These are phyloP conservation scores for Buceros bicornis DNA, from an alignment of 2,797 vertebrate species.

Conservation along the genomic window DNA sequence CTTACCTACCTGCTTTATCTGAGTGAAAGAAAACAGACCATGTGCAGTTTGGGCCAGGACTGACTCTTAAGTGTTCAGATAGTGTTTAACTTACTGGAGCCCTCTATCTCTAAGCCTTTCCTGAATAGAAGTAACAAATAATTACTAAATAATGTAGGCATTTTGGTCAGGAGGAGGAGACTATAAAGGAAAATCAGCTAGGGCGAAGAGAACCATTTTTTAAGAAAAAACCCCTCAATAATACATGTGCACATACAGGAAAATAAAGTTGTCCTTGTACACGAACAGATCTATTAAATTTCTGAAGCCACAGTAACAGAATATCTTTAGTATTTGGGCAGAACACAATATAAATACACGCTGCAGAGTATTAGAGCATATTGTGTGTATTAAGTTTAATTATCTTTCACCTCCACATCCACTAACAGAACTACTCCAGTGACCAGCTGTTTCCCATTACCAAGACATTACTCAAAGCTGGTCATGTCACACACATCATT, in stretches of 20 bases:
- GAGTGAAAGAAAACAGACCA: conserved; percentile 30
- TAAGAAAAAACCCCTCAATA: background rate
- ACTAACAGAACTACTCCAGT: background rate
- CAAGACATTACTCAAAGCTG: conserved; percentile 19
- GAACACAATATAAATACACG: background rate
- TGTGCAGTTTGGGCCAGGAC: background rate
- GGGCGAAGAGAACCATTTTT: background rate
- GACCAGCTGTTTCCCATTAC: conserved; percentile 46
- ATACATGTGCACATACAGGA: background rate
- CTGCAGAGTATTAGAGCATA: background rate
- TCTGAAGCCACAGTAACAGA: background rate
- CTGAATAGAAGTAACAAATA: conserved; percentile 9
- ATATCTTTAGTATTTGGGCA: background rate
- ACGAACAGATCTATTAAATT: background rate
- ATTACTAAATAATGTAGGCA: conserved; percentile 17
- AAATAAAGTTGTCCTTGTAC: background rate
- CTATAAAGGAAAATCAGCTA: background rate
- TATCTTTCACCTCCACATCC: background rate
- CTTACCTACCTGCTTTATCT: conserved; percentile 50
- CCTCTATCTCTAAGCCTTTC: background rate
- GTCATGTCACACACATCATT: background rate
- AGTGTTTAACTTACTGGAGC: background rate
- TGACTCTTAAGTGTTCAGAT: background rate
- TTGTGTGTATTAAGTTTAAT: conserved; percentile 10
- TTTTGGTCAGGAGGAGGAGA: background rate